Conservation (phyloP, 2,888 invertebrate genomes). For the Adineta ricciae region DNA sequence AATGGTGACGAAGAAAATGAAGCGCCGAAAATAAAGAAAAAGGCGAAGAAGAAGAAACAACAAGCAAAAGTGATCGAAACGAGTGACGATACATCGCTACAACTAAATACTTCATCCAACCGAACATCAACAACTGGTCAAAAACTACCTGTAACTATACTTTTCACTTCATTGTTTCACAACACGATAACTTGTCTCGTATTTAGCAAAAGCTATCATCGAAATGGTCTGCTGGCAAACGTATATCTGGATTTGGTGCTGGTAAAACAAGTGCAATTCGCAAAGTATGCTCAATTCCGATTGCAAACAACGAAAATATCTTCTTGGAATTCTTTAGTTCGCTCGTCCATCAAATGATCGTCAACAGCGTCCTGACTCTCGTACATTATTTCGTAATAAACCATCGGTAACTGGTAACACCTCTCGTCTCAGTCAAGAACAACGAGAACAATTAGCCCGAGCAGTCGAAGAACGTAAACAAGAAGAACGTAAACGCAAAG, state of each 20-base stretch:
- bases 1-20: not conserved
- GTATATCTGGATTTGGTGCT: not conserved
- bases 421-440: not conserved
- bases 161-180: not conserved
- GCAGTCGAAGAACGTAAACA: constrained; percentile 4
- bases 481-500: constrained; percentile 17
- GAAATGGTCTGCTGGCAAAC: not conserved
- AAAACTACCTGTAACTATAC: not conserved
- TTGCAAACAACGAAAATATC: no score
- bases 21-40: not conserved
- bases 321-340: not conserved
- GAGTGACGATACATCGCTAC: not conserved
- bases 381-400: not conserved
- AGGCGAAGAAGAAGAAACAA: not conserved
- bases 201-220: not conserved
- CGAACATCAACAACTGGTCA: not conserved
- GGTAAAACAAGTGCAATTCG: not conserved
- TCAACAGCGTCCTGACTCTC: not conserved
- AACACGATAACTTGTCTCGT: no score
- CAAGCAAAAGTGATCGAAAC: not conserved
- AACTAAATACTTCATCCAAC: not conserved
- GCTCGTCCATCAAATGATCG: not conserved
- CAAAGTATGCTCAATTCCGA: not conserved
- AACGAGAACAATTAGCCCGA: not conserved
- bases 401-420: not conserved